Evolutionary conservation across 1,140 invertebrate species (phyloP), one percentile per base, ranked within the genome.

Genomic region (Pseudomyrmex concolor): DNA sequence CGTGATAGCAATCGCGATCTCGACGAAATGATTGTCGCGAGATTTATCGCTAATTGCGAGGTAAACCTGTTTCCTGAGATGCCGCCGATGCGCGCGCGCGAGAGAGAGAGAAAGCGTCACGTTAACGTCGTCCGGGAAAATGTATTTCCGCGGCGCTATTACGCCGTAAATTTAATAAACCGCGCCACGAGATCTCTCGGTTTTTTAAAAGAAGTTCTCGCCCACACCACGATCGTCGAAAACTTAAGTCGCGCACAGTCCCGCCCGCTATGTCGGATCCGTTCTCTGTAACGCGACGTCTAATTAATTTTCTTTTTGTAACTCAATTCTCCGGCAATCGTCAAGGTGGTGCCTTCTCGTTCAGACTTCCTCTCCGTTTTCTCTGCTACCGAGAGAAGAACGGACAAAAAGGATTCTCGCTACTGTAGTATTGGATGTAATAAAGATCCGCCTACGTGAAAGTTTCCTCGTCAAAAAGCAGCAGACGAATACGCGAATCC

Each of bases 291-390:
- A 57, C 63, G 70, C 86, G 82, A 81, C 86, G 87, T 88, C 87
- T 88, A 88, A 89, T 89, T 89, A 88, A 89, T 89, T 89, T 86
- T 88, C 87, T 86, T 34, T 34, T 88, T 88, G 87, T 84, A 88
- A 89, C 84, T 88, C 86, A 81, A 89, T 88, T 89, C 86, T 70
- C 19, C 78, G 84, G 83, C 86, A 87, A 87, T 88, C 86, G 87
- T 88, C 84, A 67, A 63, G 62, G 78, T 88, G 62, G 43, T 55
- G 48, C 85, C 54, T 8, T 17, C 10, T 54, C 25, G 15, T 48
- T 5, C 10, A 15, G 10, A n/a, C 22, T 62, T 45, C n/a, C 19
- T 25, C 17, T 34, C 13, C 12, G 45, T 22, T 63, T 15, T 12
- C 72, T 57, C 59, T 34, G 62, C 57, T 73, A 10, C 1, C 55